A percentile compares a stretch with the other conserved stretches of the same genome.
Conservation (phyloP, 2,888 invertebrate genomes). For the Drosophila vallismaia region DNA sequence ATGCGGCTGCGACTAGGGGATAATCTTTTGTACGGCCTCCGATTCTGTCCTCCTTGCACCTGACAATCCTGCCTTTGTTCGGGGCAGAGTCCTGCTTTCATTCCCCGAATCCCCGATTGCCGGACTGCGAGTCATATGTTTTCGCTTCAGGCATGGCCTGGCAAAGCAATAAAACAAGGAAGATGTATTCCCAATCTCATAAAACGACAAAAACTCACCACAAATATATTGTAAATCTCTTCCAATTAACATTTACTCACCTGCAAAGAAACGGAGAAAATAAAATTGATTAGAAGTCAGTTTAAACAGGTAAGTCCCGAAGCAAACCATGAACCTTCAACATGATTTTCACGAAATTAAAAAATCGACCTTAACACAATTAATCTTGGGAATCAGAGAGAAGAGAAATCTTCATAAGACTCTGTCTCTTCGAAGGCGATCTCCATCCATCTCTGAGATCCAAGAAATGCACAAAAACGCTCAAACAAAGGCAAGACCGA, state of each 20-base stretch:
- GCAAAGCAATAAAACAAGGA: constrained; percentile 7
- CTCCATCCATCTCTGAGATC: constrained; percentile 9
- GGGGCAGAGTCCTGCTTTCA: constrained; percentile 6
- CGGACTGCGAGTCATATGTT: not conserved
- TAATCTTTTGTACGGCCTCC: constrained; percentile 31
- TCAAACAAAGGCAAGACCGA: not conserved
- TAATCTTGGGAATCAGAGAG: constrained; percentile 61
- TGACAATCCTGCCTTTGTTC: constrained; percentile 27
- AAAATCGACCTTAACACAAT: constrained; percentile 79
- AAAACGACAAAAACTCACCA: constrained; percentile 19
- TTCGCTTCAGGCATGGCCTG: no score
- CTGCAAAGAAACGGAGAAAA: constrained; percentile 44
- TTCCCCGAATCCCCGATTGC: not conserved
- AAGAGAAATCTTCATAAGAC: constrained; percentile 42
- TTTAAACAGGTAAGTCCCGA: constrained; percentile 16
- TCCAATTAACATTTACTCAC: constrained; percentile 51
- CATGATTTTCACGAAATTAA: constrained; percentile 76
- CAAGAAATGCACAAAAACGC: constrained; percentile 59
- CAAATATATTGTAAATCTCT: constrained; percentile 11
- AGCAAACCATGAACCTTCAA: constrained; percentile 40
- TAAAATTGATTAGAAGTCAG: constrained; percentile 39
- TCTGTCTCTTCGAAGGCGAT: constrained; percentile 5
- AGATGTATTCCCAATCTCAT: not conserved
- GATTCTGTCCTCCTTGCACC: constrained; percentile 17
- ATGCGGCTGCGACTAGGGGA: constrained; percentile 13